phyloP scores from a whole-genome alignment of 2,888 invertebrate species.

The Mycogona germanica region DNA sequence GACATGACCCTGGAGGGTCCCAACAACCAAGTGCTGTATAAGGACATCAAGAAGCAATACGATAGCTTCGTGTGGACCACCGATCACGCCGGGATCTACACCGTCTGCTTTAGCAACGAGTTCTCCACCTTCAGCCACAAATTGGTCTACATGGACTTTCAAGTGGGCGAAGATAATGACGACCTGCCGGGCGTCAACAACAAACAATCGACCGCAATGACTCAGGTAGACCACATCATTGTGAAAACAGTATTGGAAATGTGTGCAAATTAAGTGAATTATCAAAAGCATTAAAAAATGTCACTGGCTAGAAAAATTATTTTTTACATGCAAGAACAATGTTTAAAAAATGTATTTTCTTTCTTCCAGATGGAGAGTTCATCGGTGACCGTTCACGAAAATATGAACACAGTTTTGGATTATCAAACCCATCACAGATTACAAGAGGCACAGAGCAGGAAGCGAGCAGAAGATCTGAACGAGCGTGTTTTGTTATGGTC shows the following conservation, averaged over 20 bases:
- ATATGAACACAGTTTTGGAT: conserved; percentile 75
- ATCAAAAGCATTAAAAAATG: background rate
- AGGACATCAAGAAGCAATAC: conserved; percentile 86
- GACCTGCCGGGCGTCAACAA: conserved; percentile 63
- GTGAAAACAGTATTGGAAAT: conserved; percentile 3
- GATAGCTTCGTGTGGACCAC: conserved; percentile 82
- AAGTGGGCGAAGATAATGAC: conserved; percentile 85
- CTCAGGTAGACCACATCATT: conserved; percentile 43
- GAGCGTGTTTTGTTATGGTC: conserved; percentile 93
- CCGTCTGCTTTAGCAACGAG: conserved; percentile 95
- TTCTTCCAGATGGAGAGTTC: conserved; percentile 74
- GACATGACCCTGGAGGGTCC: conserved; percentile 85
- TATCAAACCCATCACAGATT: conserved; percentile 95
- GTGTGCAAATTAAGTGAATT: background rate
- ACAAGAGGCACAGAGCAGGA: conserved; percentile 86
- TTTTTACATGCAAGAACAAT: background rate
- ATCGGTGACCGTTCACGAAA: conserved; percentile 78
- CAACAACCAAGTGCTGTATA: conserved; percentile 73
- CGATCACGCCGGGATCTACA: conserved; percentile 57
- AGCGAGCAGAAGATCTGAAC: conserved; percentile 91
- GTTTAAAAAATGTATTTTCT: conserved; percentile 6
- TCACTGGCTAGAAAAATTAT: background rate
- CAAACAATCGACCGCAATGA: conserved; percentile 83
- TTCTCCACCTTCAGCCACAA: conserved; percentile 99
- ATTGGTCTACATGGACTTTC: conserved; percentile 94